phyloP scores from a whole-genome alignment of 2,888 invertebrate species.

The Smittia aterrima region DNA sequence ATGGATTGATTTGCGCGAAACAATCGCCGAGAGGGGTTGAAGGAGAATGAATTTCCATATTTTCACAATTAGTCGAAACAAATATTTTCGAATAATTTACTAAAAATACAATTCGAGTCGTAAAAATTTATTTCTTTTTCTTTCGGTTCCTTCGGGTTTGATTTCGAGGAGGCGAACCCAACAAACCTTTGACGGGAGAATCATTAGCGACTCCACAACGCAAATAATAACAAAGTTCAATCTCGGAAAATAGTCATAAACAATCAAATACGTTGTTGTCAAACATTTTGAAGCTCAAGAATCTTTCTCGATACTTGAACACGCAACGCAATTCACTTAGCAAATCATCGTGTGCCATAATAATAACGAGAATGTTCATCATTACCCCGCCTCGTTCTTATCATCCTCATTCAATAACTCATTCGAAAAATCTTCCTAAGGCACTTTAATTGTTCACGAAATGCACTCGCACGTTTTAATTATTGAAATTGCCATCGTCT shows the following conservation, averaged over 20 bases:
- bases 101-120: slow-evolving; percentile 16
- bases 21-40: neutral
- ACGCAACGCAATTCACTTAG: neutral
- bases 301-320: neutral
- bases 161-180: neutral
- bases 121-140: neutral
- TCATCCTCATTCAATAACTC: slow-evolving; percentile 8
- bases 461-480: slow-evolving; percentile 40
- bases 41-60: slow-evolving; percentile 39
- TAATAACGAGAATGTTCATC: slow-evolving; percentile 22
- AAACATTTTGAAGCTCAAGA: too few species aligned
- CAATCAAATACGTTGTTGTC: too few species aligned
- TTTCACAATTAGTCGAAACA: slow-evolving; percentile 36
- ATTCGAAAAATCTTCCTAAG: slow-evolving; percentile 13
- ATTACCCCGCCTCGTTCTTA: slow-evolving; percentile 26
- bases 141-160: neutral
- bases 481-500: slow-evolving; percentile 35
- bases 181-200: neutral
- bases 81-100: slow-evolving; percentile 20
- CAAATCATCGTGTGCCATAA: slow-evolving; percentile 1
- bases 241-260: neutral
- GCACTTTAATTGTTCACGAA: slow-evolving; percentile 31
- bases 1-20: slow-evolving; percentile 16
- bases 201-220: neutral
- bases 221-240: neutral